Evolutionary conservation across 2,113 vertebrate genomes (phyloP).

Genomic region (Oenanthe oenanthe): DNA sequence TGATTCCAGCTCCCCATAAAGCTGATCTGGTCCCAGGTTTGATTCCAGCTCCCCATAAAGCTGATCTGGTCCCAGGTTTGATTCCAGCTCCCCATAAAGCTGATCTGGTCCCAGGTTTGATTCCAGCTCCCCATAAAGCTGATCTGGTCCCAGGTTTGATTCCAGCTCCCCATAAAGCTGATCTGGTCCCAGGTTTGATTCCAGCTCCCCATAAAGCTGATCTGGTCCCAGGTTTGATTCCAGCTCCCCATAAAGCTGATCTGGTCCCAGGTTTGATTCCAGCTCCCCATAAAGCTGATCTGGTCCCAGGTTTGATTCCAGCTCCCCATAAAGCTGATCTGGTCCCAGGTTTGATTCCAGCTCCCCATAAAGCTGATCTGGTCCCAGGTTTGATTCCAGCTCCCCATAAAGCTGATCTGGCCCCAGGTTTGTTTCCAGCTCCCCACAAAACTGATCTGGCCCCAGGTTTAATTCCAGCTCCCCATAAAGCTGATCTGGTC

Average conservation of each 20-base stretch:
- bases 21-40: background rate
- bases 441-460: background rate
- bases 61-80: background rate
- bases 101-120: too few relatives aligned
- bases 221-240: background rate
- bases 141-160: background rate
- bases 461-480: too few relatives aligned
- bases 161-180: background rate
- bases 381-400: rapidly evolving
- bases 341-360: background rate
- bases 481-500: background rate
- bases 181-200: background rate
- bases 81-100: too few relatives aligned
- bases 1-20: background rate
- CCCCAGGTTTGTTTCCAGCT: too few relatives aligned
- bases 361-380: background rate
- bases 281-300: background rate
- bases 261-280: background rate
- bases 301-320: background rate
- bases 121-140: background rate
- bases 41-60: background rate
- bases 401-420: background rate
- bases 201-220: background rate
- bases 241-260: background rate
- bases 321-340: background rate